Evolutionary conservation across 2,797 vertebrate species (phyloP).

Genomic region (Somateria mollissima): DNA sequence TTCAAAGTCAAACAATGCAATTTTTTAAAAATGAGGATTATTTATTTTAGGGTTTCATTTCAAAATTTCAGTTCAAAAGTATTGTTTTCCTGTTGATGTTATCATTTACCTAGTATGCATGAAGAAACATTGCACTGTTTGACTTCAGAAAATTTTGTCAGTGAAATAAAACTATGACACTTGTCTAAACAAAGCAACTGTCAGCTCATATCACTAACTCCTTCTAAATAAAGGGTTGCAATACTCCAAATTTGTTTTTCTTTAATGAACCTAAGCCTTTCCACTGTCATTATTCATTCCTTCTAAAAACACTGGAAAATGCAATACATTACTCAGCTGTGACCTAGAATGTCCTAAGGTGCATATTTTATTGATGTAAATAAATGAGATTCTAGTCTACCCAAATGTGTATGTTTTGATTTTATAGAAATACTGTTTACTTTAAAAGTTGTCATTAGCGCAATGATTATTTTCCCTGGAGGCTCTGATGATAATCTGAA

Average conservation of each 20-base stretch:
- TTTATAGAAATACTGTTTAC: slow-evolving; percentile 66
- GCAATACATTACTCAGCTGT: slow-evolving; percentile 68
- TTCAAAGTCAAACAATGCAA: background rate
- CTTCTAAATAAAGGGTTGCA: slow-evolving; percentile 77
- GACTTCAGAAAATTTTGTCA: slow-evolving; percentile 66
- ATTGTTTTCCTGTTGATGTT: slow-evolving; percentile 58
- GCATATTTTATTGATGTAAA: slow-evolving; percentile 78
- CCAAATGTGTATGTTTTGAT: slow-evolving; percentile 66
- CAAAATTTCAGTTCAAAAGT: background rate
- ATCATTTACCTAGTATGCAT: slow-evolving; percentile 28
- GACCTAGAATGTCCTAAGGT: slow-evolving; percentile 64
- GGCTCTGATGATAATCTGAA: background rate
- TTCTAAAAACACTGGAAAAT: slow-evolving; percentile 76
- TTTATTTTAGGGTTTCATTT: slow-evolving; percentile 18
- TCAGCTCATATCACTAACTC: slow-evolving; percentile 75
- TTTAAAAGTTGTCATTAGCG: slow-evolving; percentile 63
- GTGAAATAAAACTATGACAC: slow-evolving; percentile 72
- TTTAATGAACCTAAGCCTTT: slow-evolving; percentile 79
- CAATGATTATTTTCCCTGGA: slow-evolving; percentile 67
- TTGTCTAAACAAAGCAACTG: slow-evolving; percentile 80
- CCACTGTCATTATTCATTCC: slow-evolving; percentile 74
- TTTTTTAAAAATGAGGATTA: slow-evolving; percentile 14
- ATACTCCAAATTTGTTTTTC: slow-evolving; percentile 79
- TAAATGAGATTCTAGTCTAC: slow-evolving; percentile 70
- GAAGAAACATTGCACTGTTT: slow-evolving; percentile 58